Evolutionary conservation across 2,113 vertebrate genomes (phyloP), one percentile per base, ranked within the genome.

Genomic region (Paracanthobrama guichenoti): DNA sequence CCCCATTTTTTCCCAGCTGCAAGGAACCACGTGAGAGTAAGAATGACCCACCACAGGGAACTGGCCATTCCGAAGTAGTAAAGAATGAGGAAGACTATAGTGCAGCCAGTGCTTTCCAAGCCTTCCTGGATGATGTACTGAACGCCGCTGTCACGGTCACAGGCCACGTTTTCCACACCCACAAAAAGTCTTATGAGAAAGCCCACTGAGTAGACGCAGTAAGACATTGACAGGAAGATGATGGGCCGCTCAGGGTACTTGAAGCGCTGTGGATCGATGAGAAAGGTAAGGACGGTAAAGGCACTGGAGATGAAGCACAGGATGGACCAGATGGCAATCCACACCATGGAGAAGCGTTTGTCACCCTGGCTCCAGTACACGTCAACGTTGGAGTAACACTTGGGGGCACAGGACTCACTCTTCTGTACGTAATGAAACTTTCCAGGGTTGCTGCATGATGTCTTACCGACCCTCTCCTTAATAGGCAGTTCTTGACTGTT

Each of bases 51-150:
- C 98, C 98, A 99, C 71, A 99, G 90, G 53, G 98, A 99, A 83
- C 97, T 98, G 82, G 98, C 97, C 98, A 99, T 99, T 24, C 98
- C 98, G 1, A 99, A 99, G 91, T 99, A 99, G 82, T 99, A 99
- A 20, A 99, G 95, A 1, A 99, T 95, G 73, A 99, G 95, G 92
- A 99, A 99, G 24, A 99, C 98, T 2, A 99, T 95, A 50, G 97
- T 99, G 93, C 98, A 99, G 82, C 98, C 97, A 0, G 98, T 98
- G 93, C 97, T 98, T 93, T 99, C 98, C 93, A 99, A 90, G 2
- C 98, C 98, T 88, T 99, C 98, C 92, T 99, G 98, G 92, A 99
- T 99, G 81, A 99, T 95, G 84, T 99, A 99, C 79, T 97, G 97
- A 60, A 97, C 96, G 2, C 98, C 98, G 10, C 93, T 95, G 95